These are phyloP conservation scores for Dendrocopos noguchii DNA, from an alignment of 2,113 vertebrate genomes.

Conservation along the genomic window DNA sequence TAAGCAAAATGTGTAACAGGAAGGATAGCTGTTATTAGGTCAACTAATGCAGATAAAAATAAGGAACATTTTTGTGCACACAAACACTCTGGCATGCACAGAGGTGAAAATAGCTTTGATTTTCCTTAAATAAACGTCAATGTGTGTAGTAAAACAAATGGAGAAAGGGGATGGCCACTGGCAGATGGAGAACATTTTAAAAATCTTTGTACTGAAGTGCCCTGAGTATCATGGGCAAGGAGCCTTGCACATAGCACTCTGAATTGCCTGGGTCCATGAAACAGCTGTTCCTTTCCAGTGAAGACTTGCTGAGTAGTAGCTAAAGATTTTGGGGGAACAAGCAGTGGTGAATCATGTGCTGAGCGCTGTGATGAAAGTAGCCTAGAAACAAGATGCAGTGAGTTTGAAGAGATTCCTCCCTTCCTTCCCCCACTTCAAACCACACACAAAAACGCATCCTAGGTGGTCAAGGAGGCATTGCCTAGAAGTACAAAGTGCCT, in stretches of 20 bases:
- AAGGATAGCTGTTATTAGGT: neutral
- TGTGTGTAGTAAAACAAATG: neutral
- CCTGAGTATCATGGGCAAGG: neutral
- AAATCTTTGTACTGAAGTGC: neutral
- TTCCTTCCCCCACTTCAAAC: neutral
- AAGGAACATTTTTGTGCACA: neutral
- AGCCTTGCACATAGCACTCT: neutral
- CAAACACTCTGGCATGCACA: neutral
- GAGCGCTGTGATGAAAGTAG: neutral
- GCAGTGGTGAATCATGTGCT: neutral
- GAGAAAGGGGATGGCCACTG: neutral
- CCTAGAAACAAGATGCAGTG: neutral
- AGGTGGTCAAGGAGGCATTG: constrained; percentile 55
- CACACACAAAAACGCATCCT: constrained; percentile 45
- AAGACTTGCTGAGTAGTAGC: neutral
- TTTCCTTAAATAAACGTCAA: neutral
- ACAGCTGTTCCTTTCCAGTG: neutral
- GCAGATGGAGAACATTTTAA: neutral
- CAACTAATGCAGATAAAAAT: neutral
- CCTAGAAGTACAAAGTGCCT: constrained; percentile 31
- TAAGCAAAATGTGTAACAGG: neutral
- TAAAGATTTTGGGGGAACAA: neutral
- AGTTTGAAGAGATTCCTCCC: constrained; percentile 7
- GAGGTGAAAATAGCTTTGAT: neutral
- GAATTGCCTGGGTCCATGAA: neutral